Evolutionary conservation across 1,140 invertebrate species (phyloP).

Genomic region (Bicyclus anynana): DNA sequence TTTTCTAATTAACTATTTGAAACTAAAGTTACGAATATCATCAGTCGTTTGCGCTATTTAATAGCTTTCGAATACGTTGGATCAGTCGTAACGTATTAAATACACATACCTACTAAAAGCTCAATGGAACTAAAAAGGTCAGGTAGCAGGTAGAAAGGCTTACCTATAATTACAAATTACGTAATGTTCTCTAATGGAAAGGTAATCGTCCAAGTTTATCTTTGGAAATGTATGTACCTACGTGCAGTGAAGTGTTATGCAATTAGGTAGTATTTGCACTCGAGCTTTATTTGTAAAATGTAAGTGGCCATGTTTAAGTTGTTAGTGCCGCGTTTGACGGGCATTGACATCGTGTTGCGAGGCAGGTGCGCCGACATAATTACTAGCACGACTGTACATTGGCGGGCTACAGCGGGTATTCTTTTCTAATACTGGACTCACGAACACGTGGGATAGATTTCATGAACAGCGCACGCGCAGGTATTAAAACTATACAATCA

Average conservation of each 20-base stretch:
- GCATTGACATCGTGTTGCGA: conserved; percentile 59
- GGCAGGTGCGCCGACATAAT: conserved; percentile 52
- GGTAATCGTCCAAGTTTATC: not conserved
- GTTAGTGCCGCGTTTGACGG: conserved; percentile 57
- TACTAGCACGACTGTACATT: conserved; percentile 2
- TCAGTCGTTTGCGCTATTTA: no score
- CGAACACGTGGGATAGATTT: conserved; percentile 19
- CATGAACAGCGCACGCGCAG: no score
- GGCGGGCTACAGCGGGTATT: no score
- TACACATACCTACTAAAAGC: not conserved
- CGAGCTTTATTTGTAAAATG: conserved; percentile 39
- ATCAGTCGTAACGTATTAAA: not conserved
- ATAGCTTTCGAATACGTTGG: no score
- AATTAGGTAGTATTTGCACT: conserved; percentile 36
- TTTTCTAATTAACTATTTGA: no score
- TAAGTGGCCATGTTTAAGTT: conserved; percentile 36
- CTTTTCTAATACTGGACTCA: conserved; percentile 49
- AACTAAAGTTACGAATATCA: no score
- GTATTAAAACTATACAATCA: no score
- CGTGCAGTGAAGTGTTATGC: conserved; percentile 6
- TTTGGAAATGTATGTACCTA: conserved; percentile 6
- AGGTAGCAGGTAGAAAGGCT: not conserved
- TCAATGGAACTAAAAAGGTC: not conserved
- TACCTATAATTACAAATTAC: not conserved
- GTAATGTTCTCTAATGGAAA: not conserved